A percentile compares a stretch with the other conserved stretches of the same genome.
phyloP scores from a whole-genome alignment of 2,113 vertebrate genomes.

The Eleginops maclovinus region DNA sequence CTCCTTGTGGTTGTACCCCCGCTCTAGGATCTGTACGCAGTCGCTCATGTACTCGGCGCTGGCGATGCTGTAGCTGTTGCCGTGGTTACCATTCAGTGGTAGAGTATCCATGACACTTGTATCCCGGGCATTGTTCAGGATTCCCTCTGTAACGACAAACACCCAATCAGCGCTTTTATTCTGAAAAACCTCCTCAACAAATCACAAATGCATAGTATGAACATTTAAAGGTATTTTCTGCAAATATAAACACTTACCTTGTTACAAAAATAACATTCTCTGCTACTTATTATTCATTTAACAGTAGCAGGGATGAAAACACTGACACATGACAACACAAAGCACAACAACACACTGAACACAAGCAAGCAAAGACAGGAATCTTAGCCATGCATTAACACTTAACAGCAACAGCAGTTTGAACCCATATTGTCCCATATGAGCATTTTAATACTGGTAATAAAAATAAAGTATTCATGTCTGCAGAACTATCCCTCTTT shows the following conservation, averaged over 20 bases:
- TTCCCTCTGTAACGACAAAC: conserved; percentile 92
- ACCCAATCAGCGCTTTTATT: conserved; percentile 32
- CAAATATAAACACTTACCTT: conserved; percentile 65
- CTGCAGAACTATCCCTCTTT: not conserved
- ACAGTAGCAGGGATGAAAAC: conserved; percentile 38
- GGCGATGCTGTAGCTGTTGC: conserved; percentile 98
- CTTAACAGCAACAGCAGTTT: conserved; percentile 31
- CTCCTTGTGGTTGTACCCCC: conserved; percentile 94
- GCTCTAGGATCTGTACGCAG: conserved; percentile 98
- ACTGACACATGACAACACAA: conserved; percentile 40
- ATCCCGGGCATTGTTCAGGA: conserved; percentile 99
- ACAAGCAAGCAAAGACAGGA: conserved; percentile 43
- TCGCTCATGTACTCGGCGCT: conserved; percentile 97
- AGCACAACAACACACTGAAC: conserved; percentile 52
- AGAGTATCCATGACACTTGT: conserved; percentile 99
- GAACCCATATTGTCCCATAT: conserved; percentile 76
- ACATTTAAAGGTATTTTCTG: not conserved
- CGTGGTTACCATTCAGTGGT: conserved; percentile 99
- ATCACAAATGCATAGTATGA: not conserved
- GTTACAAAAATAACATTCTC: conserved; percentile 16
- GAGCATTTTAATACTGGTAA: conserved; percentile 44
- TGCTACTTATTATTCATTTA: conserved; percentile 24
- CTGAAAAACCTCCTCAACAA: conserved; percentile 27
- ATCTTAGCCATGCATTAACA: conserved; percentile 66
- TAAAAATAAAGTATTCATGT: not conserved